Evolutionary conservation across 2,888 invertebrate genomes (phyloP).

Genomic region (Eristalis arbustorum): DNA sequence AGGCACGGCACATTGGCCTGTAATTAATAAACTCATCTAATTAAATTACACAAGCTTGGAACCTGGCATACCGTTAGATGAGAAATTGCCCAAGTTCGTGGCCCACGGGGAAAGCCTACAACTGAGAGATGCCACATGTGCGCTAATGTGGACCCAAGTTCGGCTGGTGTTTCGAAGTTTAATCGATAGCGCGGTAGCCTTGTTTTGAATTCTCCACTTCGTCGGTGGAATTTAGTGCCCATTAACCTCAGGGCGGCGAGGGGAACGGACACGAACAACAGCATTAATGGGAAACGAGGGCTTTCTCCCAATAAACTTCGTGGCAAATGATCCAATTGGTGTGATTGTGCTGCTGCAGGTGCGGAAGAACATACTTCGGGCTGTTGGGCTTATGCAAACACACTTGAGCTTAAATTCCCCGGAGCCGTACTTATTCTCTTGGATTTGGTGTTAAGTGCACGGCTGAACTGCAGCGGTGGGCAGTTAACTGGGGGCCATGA

Average conservation of each 20-base stretch:
- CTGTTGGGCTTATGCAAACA: background rate
- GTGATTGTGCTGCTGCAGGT: slow-evolving; percentile 56
- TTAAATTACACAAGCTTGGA: slow-evolving; percentile 54
- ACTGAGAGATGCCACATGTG: background rate
- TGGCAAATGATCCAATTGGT: slow-evolving; percentile 62
- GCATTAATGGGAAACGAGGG: slow-evolving; percentile 22
- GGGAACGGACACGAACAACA: background rate
- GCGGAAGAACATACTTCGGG: slow-evolving; percentile 39
- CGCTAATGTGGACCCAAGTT: slow-evolving; percentile 1
- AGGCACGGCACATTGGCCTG: slow-evolving; percentile 33
- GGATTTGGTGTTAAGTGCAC: background rate
- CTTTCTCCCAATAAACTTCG: slow-evolving; percentile 52
- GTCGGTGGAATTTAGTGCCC: slow-evolving; percentile 41
- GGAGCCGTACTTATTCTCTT: background rate
- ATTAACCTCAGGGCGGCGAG: background rate
- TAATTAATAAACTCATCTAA: slow-evolving; percentile 68
- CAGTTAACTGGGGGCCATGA: background rate
- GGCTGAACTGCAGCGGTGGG: background rate
- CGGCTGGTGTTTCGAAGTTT: slow-evolving; percentile 63
- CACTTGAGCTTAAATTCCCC: background rate
- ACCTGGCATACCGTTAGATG: slow-evolving; percentile 20
- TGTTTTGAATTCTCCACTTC: slow-evolving; percentile 33
- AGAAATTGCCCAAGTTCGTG: background rate
- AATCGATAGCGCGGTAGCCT: slow-evolving; percentile 38
- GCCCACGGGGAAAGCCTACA: background rate